Conservation (phyloP, 2,888 invertebrate genomes). For the Protodeltote pygarga region DNA sequence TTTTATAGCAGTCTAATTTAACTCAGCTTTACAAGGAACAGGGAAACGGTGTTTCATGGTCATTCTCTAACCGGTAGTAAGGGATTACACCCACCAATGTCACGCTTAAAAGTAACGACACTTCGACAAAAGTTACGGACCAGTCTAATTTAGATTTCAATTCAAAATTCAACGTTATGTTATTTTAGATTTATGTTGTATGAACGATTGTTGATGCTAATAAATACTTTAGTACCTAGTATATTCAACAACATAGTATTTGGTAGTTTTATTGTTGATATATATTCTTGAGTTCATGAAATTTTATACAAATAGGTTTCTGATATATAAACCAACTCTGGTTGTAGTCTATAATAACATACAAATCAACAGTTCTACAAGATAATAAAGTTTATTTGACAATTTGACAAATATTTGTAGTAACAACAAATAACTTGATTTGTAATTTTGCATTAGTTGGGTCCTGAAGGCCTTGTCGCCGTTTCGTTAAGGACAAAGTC, state of each 20-base stretch:
- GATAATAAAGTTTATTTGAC: constrained; percentile 34
- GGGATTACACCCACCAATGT: constrained; percentile 38
- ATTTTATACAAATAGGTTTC: constrained; percentile 11
- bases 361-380: constrained; percentile 24
- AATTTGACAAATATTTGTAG: constrained; percentile 48
- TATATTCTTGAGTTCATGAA: constrained; percentile 4
- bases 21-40: constrained; percentile 54
- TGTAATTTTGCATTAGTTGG: constrained; percentile 49
- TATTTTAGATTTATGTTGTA: constrained; percentile 12
- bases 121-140: constrained; percentile 38
- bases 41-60: constrained; percentile 45
- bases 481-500: constrained; percentile 58
- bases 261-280: background rate
- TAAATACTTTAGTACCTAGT: no score
- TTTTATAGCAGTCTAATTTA: constrained; percentile 68
- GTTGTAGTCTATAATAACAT: constrained; percentile 17
- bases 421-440: constrained; percentile 48
- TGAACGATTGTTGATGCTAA: constrained; percentile 9
- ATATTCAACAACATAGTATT: background rate
- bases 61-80: constrained; percentile 42
- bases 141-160: constrained; percentile 38
- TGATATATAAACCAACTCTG: constrained; percentile 10
- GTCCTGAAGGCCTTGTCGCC: constrained; percentile 47
- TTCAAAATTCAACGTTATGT: constrained; percentile 36
- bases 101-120: constrained; percentile 38